Evolutionary conservation across 2,113 vertebrate species (phyloP).

Genomic region (Piprites chloris): DNA sequence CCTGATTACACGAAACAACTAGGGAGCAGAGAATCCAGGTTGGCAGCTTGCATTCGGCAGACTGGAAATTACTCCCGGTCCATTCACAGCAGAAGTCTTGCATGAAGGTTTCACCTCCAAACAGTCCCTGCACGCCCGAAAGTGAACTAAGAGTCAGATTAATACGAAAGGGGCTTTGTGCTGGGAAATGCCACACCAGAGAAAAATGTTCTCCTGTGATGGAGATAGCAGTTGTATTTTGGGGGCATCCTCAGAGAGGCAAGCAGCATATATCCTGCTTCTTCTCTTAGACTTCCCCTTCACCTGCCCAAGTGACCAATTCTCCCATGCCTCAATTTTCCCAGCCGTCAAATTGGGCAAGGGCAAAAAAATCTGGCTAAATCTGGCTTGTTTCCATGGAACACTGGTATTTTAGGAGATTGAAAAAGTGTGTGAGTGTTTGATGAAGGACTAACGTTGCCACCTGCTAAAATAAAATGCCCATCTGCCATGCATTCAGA

Average conservation of each 20-base stretch:
- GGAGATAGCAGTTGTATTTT: background rate
- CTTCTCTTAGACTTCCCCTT: background rate
- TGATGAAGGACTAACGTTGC: background rate
- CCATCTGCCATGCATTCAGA: background rate
- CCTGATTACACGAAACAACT: background rate
- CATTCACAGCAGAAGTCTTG: background rate
- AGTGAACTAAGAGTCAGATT: background rate
- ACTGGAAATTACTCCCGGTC: background rate
- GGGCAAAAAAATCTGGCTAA: background rate
- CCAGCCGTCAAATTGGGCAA: background rate
- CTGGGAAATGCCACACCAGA: background rate
- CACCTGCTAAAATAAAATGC: background rate
- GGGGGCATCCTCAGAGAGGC: background rate
- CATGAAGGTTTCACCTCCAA: background rate
- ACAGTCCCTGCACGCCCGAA: fast-evolving
- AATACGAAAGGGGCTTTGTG: background rate
- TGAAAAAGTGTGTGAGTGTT: background rate
- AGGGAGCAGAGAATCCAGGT: background rate
- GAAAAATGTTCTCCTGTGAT: background rate
- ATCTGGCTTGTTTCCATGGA: background rate
- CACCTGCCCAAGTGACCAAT: background rate
- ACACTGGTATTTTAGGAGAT: background rate
- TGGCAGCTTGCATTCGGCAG: background rate
- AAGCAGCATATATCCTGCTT: background rate
- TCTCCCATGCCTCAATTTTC: background rate